Evolutionary conservation across 2,888 invertebrate genomes (phyloP).

Genomic region (Cheilosia impressa): DNA sequence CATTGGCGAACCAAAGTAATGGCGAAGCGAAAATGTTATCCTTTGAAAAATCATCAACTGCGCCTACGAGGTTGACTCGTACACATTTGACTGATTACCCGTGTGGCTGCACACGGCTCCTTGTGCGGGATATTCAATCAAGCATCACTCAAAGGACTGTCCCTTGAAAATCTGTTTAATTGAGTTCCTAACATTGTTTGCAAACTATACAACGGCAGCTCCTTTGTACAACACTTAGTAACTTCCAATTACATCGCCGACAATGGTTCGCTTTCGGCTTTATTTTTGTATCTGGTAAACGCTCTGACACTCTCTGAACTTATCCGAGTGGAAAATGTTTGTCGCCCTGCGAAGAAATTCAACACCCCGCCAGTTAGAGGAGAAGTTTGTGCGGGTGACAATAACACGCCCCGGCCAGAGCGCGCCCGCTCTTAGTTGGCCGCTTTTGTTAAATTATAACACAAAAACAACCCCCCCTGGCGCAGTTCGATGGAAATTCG

Average conservation of each 20-base stretch:
- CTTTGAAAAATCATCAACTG: conserved; percentile 39
- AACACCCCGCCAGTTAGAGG: conserved; percentile 44
- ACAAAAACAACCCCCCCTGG: conserved; percentile 57
- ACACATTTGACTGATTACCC: neutral
- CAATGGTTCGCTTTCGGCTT: conserved; percentile 13
- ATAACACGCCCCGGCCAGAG: conserved; percentile 5
- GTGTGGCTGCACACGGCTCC: neutral
- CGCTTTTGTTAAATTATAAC: conserved; percentile 66
- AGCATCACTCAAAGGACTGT: neutral
- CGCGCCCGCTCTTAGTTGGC: conserved; percentile 2
- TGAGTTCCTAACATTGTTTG: conserved; percentile 46
- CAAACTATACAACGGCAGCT: conserved; percentile 25
- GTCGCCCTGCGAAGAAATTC: conserved; percentile 35
- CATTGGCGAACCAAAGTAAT: conserved; percentile 35
- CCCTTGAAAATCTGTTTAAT: conserved; percentile 10
- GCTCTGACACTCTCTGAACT: conserved; percentile 54
- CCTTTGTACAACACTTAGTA: conserved; percentile 41
- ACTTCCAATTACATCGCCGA: conserved; percentile 49
- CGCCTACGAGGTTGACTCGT: neutral
- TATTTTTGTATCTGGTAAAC: conserved; percentile 36
- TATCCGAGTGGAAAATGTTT: conserved; percentile 53
- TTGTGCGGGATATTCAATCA: neutral
- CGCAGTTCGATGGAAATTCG: conserved; percentile 58
- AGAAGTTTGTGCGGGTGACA: neutral
- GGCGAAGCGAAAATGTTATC: conserved; percentile 12